Percentiles rank a stretch among this genome's conserved stretches.
phyloP scores from a whole-genome alignment of 2,113 vertebrate genomes.

The Nothocercus julius region DNA sequence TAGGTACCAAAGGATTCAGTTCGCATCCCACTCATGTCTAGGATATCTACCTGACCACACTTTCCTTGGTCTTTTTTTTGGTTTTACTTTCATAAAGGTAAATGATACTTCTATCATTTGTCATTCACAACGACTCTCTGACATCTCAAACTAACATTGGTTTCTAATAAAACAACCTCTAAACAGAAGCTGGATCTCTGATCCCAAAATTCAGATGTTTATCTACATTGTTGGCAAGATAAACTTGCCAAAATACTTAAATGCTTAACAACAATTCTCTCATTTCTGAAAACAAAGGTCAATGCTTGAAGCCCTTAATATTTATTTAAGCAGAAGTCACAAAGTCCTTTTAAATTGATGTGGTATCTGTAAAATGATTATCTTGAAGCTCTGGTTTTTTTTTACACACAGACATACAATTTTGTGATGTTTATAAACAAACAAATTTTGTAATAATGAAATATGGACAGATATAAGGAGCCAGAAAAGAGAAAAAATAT shows the following conservation, averaged over 20 bases:
- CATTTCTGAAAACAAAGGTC: neutral
- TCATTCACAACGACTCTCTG: neutral
- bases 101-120: neutral
- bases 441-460: neutral
- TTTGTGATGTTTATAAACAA: neutral
- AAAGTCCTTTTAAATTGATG: neutral
- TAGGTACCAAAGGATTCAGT: neutral
- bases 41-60: neutral
- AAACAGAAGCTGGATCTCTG: neutral
- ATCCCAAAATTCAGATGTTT: neutral
- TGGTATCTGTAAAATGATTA: neutral
- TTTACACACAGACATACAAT: neutral
- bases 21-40: neutral
- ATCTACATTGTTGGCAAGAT: neutral
- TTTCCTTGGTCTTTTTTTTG: neutral
- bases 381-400: neutral
- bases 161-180: neutral
- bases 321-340: neutral
- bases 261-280: accelerated
- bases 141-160: neutral
- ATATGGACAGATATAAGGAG: neutral
- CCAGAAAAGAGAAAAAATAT: neutral
- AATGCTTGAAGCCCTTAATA: neutral
- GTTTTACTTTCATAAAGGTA: neutral
- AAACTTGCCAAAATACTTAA: neutral